Percentiles rank a stretch among this genome's conserved stretches.
Evolutionary conservation across 1,140 invertebrate genomes (phyloP).

Genomic region (Drosophila azteca): DNA sequence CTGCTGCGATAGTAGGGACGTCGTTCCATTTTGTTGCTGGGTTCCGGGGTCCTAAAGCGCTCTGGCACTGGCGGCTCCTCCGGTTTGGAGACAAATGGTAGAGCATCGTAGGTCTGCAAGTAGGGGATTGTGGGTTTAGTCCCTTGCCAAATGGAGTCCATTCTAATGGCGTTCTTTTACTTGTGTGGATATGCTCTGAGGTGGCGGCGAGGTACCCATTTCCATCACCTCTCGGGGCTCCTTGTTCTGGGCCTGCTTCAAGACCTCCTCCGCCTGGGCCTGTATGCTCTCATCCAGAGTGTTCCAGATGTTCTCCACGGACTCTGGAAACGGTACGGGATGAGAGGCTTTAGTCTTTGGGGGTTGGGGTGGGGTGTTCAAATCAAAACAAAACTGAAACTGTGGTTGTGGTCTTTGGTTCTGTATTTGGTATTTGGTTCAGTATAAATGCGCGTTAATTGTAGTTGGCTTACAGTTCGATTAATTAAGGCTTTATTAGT

Average conservation of each 20-base stretch:
- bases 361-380: constrained; percentile 25
- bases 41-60: constrained; percentile 46
- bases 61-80: constrained; percentile 33
- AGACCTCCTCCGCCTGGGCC: constrained; percentile 69
- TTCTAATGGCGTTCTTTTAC: constrained; percentile 84
- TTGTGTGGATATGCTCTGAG: constrained; percentile 93
- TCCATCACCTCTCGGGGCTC: constrained; percentile 84
- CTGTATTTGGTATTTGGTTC: constrained; percentile 59
- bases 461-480: constrained; percentile 46
- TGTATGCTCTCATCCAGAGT: constrained; percentile 82
- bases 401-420: constrained; percentile 52
- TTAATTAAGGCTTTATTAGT: constrained; percentile 33
- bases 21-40: constrained; percentile 48
- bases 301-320: constrained; percentile 82
- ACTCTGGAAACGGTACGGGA: constrained; percentile 66
- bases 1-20: constrained; percentile 56
- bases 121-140: constrained; percentile 6
- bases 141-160: neutral
- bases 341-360: constrained; percentile 59
- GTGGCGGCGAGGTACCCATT: constrained; percentile 92
- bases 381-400: constrained; percentile 59
- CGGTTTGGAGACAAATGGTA: constrained; percentile 50
- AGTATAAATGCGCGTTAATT: constrained; percentile 73
- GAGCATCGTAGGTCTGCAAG: constrained; percentile 82
- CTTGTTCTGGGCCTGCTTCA: constrained; percentile 72